A percentile compares a stretch with the other conserved stretches of the same genome.
phyloP scores from a whole-genome alignment of 1,140 invertebrate genomes.

The Drosophila lacteicornis region DNA sequence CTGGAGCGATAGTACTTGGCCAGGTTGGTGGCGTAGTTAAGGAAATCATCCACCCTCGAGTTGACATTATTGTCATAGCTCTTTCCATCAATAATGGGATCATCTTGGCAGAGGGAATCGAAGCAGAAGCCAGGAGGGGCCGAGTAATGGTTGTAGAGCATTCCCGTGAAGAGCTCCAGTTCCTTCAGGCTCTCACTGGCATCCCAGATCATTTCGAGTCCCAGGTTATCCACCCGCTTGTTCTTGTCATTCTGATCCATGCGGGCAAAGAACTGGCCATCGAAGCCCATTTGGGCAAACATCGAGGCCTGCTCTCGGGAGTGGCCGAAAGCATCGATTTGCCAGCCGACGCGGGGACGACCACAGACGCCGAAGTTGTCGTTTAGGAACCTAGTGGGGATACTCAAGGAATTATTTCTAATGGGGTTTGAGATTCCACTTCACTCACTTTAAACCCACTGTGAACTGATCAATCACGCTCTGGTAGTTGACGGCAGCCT shows the following conservation, averaged over 20 bases:
- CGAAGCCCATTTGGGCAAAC: slow-evolving; percentile 93
- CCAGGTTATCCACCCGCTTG: slow-evolving; percentile 87
- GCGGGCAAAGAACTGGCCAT: slow-evolving; percentile 94
- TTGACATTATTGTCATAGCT: slow-evolving; percentile 91
- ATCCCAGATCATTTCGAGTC: slow-evolving; percentile 83
- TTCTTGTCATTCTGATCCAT: slow-evolving; percentile 95
- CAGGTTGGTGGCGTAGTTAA: slow-evolving; percentile 86
- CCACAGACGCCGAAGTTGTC: slow-evolving; percentile 95
- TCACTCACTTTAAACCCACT: slow-evolving; percentile 89
- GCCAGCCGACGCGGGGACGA: slow-evolving; percentile 93
- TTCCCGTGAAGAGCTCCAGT: slow-evolving; percentile 89
- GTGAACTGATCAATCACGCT: slow-evolving; percentile 97
- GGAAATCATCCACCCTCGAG: slow-evolving; percentile 87
- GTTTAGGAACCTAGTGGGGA: slow-evolving; percentile 86
- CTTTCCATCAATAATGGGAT: slow-evolving; percentile 91
- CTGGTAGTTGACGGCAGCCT: slow-evolving; percentile 96
- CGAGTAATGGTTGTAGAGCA: slow-evolving; percentile 91
- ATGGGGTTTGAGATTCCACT: slow-evolving; percentile 28
- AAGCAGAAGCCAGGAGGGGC: slow-evolving; percentile 96
- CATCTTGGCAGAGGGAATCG: slow-evolving; percentile 92
- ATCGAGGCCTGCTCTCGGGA: slow-evolving; percentile 94
- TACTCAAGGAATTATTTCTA: neutral
- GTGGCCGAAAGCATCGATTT: slow-evolving; percentile 97
- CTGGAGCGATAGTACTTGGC: slow-evolving; percentile 87
- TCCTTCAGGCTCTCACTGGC: slow-evolving; percentile 88